A percentile compares a stretch with the other conserved stretches of the same genome.
phyloP scores from a whole-genome alignment of 2,113 vertebrate genomes.

The Cavia aperea region DNA sequence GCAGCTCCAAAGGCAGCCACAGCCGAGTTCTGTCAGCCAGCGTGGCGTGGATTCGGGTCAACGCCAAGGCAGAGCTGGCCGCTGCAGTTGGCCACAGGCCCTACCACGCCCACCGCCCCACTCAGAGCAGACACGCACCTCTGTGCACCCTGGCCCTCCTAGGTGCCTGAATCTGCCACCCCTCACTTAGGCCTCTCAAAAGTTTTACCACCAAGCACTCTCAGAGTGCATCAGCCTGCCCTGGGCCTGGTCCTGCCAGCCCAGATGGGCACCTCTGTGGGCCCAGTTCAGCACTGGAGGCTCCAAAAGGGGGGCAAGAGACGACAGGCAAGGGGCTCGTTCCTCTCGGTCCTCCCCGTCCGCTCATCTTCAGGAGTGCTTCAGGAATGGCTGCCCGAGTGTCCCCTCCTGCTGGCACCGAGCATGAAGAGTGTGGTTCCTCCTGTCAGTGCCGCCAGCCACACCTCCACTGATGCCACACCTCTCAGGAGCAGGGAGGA shows the following conservation, averaged over 20 bases:
- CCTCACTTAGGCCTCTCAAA: not conserved
- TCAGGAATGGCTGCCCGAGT: not conserved
- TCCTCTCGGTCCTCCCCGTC: not conserved
- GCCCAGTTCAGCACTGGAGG: not conserved
- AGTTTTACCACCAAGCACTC: not conserved
- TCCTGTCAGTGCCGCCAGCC: not conserved
- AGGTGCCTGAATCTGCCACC: not conserved
- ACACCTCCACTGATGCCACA: too few species aligned
- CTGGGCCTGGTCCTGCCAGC: not conserved
- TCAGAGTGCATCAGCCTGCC: not conserved
- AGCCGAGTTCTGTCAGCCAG: not conserved
- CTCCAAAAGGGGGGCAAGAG: not conserved
- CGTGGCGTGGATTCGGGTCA: not conserved
- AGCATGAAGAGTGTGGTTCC: not conserved
- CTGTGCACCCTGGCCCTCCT: rapidly evolving
- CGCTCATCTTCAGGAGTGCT: not conserved
- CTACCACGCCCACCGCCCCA: not conserved
- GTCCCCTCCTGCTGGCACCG: too few species aligned
- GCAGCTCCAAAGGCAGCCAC: not conserved
- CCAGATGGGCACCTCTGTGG: not conserved
- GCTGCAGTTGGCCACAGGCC: not conserved
- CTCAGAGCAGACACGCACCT: rapidly evolving
- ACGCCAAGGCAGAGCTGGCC: not conserved
- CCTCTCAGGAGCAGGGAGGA: not conserved
- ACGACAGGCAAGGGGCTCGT: not conserved